Evolutionary conservation across 2,113 vertebrate genomes (phyloP).

Genomic region (Neogobius melanostomus): DNA sequence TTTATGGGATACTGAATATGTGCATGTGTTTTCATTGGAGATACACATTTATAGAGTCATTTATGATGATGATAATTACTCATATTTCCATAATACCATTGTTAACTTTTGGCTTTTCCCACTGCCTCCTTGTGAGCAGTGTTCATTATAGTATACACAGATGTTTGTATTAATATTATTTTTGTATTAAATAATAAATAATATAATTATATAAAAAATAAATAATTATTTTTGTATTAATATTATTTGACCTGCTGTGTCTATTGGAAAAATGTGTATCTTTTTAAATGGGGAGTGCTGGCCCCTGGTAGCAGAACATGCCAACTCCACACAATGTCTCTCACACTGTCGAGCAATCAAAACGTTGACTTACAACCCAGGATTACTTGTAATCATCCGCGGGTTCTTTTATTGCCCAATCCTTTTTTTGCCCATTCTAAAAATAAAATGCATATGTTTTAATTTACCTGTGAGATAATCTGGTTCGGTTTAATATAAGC

Average conservation of each 20-base stretch:
- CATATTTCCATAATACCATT: background rate
- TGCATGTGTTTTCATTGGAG: constrained; percentile 2
- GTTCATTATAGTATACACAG: background rate
- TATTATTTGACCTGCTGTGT: too few species aligned
- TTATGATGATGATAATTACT: background rate
- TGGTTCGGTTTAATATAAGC: constrained; percentile 57
- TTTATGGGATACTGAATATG: constrained; percentile 21
- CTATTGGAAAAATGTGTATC: too few species aligned
- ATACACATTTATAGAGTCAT: background rate
- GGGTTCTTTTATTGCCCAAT: constrained; percentile 1
- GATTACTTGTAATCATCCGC: too few species aligned
- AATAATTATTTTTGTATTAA: too few species aligned
- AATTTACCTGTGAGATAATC: constrained; percentile 38
- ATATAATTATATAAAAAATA: too few species aligned
- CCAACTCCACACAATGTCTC: too few species aligned
- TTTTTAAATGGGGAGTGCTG: too few species aligned
- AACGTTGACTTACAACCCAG: too few species aligned
- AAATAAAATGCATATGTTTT: constrained; percentile 26
- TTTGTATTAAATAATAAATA: too few species aligned
- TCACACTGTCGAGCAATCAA: too few species aligned
- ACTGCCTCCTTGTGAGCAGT: background rate
- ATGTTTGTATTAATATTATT: too few species aligned
- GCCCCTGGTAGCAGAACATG: too few species aligned
- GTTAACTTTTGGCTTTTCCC: background rate
- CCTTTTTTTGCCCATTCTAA: constrained; percentile 8